Base-by-base conservation (phyloP, 2,888 invertebrate genomes). In the Strigamia transsilvanica region DNA sequence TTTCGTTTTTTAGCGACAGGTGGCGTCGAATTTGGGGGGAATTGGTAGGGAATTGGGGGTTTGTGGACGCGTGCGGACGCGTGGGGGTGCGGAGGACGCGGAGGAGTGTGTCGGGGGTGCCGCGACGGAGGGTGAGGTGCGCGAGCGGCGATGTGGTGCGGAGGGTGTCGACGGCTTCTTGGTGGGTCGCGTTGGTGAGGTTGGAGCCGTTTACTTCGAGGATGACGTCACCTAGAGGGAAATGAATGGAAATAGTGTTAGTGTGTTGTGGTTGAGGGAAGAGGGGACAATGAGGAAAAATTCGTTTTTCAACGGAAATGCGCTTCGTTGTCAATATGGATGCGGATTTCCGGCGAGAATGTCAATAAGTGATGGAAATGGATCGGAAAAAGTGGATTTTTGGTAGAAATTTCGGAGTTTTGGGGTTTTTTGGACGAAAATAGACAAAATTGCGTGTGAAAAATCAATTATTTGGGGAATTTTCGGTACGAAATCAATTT, bases 121-220 rank as follows among this genome's bases (percentile, higher is more conserved):
- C 80, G 15, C 80, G 41, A 12, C 42, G 80, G 9, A 80, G 21
- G 1, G 80, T 80, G 15, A 80, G 42, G 15, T 80, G 80, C 15
- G 80, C 80, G n/a, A 80, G 18, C 2, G 34, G 80, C 13, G 80
- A 46, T 21, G 41, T 41, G 41, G 41, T 42, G 42, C 80, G 80
- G 15, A 80, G 80, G 12, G 46, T 13, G 6, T 80, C 80, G 15
- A 80, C 80, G 4, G 80, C 80, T 46, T 80, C 18, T 41, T 80
- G 80, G 27, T 80, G 80, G 21, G 41, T 80, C 2, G 46, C 80
- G n/a, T 41, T 41, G 10, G 94, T 93, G 84, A 95, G 90, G 83
- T 93, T 91, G 83, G 93, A 91, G 83, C 93, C 93, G 88, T 95
- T 95, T 84, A 94, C 95, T 84, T 94, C 93, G 41, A 96, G 90